Conservation (phyloP, 1,140 invertebrate species). For the Heliothis subflexa region DNA sequence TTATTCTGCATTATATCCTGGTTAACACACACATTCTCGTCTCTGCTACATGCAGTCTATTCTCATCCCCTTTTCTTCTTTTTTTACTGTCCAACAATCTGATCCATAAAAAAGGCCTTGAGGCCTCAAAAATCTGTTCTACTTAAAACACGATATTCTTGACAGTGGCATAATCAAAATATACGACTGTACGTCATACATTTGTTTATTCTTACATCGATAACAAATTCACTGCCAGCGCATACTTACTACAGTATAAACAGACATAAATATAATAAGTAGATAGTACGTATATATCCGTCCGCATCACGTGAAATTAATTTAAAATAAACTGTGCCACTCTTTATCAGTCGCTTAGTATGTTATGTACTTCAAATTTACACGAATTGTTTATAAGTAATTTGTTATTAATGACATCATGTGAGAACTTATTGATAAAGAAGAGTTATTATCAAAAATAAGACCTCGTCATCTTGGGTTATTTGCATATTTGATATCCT, state of each 20-base stretch:
- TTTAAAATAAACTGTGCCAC: constrained; percentile 53
- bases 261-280: neutral
- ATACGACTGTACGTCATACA: neutral
- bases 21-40: no score
- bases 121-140: no score
- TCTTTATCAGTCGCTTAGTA: constrained; percentile 41
- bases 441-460: constrained; percentile 8
- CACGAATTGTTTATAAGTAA: constrained; percentile 26
- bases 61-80: no score
- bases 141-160: no score
- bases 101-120: no score
- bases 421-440: constrained; percentile 18
- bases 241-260: neutral
- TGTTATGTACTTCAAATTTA: constrained; percentile 15
- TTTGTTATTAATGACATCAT: constrained; percentile 15
- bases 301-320: constrained; percentile 52
- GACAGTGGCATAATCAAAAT: no score
- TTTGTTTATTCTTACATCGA: neutral
- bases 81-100: no score
- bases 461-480: neutral
- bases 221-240: neutral
- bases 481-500: constrained; percentile 11
- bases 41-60: no score
- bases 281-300: constrained; percentile 16
- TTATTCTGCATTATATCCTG: no score